These are phyloP conservation scores for Trissolcus brochymenae DNA, from an alignment of 2,888 invertebrate genomes.

Conservation along the genomic window DNA sequence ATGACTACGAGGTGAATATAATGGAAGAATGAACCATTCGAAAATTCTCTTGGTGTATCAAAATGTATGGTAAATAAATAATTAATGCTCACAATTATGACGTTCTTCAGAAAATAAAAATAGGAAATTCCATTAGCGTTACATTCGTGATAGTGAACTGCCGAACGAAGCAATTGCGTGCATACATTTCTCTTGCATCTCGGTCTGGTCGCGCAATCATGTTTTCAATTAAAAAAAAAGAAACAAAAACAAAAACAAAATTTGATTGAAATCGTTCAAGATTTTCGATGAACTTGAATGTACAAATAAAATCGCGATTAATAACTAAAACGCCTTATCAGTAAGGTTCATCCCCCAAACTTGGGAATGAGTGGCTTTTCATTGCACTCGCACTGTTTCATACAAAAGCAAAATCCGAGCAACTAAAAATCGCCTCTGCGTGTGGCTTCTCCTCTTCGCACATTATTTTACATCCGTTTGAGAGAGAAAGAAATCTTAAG, in stretches of 20 bases:
- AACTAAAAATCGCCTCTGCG: too few species aligned
- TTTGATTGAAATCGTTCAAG: constrained; percentile 8
- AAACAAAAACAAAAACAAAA: background rate
- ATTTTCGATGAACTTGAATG: constrained; percentile 25
- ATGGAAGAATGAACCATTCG: constrained; percentile 35
- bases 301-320: constrained; percentile 33
- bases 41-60: constrained; percentile 25
- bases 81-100: constrained; percentile 27
- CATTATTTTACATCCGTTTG: background rate
- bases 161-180: constrained; percentile 29
- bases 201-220: constrained; percentile 2
- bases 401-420: constrained; percentile 15
- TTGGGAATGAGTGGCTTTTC: constrained; percentile 16
- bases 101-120: constrained; percentile 14
- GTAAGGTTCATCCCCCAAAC: constrained; percentile 8
- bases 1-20: constrained; percentile 32
- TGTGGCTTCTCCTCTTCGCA: background rate
- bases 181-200: background rate
- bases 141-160: constrained; percentile 15
- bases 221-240: constrained; percentile 2
- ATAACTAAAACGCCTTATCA: constrained; percentile 31
- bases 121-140: constrained; percentile 6
- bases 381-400: constrained; percentile 43
- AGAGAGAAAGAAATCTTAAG: constrained; percentile 21
- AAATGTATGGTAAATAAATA: constrained; percentile 42